These are phyloP conservation scores for Empidonax alnorum DNA, from an alignment of 2,113 vertebrate species.

Conservation along the genomic window DNA sequence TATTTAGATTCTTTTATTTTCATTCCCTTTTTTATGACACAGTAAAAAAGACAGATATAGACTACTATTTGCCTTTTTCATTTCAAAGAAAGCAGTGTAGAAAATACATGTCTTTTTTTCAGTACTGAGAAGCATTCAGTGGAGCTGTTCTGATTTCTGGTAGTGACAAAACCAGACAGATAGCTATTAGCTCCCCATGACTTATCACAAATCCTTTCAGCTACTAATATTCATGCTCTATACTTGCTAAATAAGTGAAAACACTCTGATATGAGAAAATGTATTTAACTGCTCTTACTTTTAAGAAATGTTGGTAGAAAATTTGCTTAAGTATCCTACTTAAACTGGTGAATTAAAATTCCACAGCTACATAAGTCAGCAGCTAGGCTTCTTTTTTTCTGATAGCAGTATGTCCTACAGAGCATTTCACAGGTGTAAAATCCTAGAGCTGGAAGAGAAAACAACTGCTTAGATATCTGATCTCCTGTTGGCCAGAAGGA, in stretches of 20 bases:
- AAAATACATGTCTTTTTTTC: rapidly evolving
- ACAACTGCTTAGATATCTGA: neutral
- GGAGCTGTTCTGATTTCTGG: neutral
- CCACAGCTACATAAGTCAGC: neutral
- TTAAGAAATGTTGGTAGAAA: neutral
- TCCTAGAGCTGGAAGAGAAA: neutral
- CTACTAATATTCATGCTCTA: neutral
- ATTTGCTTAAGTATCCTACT: neutral
- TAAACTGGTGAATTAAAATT: neutral
- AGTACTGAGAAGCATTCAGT: neutral
- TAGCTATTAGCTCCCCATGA: neutral
- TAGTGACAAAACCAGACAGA: neutral
- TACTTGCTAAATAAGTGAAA: neutral
- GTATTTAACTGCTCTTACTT: neutral
- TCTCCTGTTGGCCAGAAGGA: neutral
- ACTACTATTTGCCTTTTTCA: neutral
- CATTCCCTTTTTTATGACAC: neutral
- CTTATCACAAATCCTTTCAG: neutral
- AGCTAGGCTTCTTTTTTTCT: neutral
- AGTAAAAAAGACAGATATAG: neutral
- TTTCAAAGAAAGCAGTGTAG: neutral
- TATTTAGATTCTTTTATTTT: neutral
- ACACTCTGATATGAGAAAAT: neutral
- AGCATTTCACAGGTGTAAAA: neutral
- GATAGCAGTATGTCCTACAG: neutral